phyloP scores from a whole-genome alignment of 1,140 invertebrate species.

The Theocolax elegans region DNA sequence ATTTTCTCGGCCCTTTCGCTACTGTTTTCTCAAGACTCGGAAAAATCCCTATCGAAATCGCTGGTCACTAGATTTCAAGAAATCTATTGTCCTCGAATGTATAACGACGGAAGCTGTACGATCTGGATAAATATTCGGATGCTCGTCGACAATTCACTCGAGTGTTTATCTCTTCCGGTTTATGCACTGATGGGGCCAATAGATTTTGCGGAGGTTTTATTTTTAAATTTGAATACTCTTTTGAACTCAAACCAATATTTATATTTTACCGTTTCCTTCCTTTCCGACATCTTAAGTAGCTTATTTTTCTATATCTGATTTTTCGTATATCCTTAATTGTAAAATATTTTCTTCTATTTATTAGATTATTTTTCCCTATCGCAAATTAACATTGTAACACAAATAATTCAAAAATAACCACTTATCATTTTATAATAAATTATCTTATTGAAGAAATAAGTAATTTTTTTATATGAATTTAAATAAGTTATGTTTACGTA shows the following conservation, averaged over 20 bases:
- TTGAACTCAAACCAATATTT: slow-evolving; percentile 1
- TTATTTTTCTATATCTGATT: background rate
- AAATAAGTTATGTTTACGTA: too few species aligned
- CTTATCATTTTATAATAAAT: too few species aligned
- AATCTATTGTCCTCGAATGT: too few species aligned
- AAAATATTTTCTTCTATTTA: slow-evolving; percentile 12
- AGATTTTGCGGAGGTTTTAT: background rate
- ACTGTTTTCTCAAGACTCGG: slow-evolving; percentile 9
- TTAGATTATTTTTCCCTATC: too few species aligned
- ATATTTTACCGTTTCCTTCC: background rate
- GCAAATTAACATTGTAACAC: too few species aligned
- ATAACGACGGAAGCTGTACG: background rate
- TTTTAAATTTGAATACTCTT: background rate
- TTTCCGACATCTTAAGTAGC: background rate
- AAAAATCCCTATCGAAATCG: slow-evolving; percentile 16
- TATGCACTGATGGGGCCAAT: background rate
- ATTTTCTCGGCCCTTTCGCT: background rate
- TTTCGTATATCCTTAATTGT: background rate
- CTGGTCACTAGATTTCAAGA: background rate
- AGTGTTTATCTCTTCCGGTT: slow-evolving; percentile 20
- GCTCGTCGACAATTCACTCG: background rate
- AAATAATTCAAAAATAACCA: too few species aligned
- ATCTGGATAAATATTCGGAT: slow-evolving; percentile 6
- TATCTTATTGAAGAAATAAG: too few species aligned
- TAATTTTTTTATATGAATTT: too few species aligned